Conservation (phyloP, 1,140 invertebrate species). For the Rhagoletis zephyria region DNA sequence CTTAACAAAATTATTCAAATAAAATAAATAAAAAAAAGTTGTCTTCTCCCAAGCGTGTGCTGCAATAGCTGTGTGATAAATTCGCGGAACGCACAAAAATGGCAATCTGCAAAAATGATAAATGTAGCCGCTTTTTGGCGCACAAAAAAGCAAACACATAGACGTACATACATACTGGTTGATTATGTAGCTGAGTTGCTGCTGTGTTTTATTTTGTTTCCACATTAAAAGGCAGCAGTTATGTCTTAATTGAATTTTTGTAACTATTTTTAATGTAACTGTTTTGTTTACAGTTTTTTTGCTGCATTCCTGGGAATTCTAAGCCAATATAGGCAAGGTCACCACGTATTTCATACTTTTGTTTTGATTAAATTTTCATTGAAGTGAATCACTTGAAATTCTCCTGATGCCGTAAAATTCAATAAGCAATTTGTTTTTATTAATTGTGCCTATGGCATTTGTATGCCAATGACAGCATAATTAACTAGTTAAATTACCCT, state of each 20-base stretch:
- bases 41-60: not conserved
- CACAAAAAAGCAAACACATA: not conserved
- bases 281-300: not conserved
- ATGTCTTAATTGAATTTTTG: not conserved
- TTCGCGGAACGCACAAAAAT: conserved; percentile 25
- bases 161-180: not conserved
- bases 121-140: not conserved
- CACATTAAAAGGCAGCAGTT: conserved; percentile 10
- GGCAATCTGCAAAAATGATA: conserved; percentile 23
- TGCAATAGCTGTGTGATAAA: conserved; percentile 35
- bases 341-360: not conserved
- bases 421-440: not conserved
- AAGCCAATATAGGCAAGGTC: not conserved
- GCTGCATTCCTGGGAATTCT: conserved; percentile 3
- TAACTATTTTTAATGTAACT: too few relatives aligned
- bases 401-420: not conserved
- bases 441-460: not conserved
- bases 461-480: conserved; percentile 12
- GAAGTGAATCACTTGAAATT: not conserved
- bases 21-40: not conserved
- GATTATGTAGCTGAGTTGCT: not conserved
- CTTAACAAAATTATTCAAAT: not conserved
- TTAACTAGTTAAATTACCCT: conserved; percentile 7
- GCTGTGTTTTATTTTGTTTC: not conserved
- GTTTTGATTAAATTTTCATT: not conserved